Conservation (phyloP, 2,888 invertebrate species). For the Labia minor region DNA sequence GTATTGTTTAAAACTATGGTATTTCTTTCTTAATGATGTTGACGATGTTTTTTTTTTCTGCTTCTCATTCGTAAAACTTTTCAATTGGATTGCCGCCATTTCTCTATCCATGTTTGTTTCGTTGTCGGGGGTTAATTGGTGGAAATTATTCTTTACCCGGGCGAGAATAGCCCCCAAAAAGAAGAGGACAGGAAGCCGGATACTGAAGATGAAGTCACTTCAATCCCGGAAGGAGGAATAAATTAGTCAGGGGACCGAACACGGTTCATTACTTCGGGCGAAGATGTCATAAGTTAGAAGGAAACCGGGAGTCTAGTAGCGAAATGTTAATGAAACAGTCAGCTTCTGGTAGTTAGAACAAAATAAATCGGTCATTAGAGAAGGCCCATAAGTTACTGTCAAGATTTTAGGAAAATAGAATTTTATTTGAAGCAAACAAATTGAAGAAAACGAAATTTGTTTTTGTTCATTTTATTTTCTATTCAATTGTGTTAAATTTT, state of each 20-base stretch:
- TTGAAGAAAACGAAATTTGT: no score
- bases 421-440: no score
- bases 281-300: not conserved
- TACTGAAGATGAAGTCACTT: not conserved
- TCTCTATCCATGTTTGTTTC: not conserved
- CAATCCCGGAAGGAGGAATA: conserved; percentile 13
- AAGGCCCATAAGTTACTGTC: no score
- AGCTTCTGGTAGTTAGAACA: not conserved
- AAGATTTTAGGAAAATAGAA: no score
- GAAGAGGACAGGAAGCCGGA: not conserved
- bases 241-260: conserved; percentile 4
- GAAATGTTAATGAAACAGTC: conserved; percentile 1
- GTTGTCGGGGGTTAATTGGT: not conserved
- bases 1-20: no score
- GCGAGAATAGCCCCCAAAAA: not conserved
- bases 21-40: no score
- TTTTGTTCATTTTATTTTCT: no score
- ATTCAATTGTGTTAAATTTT: no score
- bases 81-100: no score
- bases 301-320: not conserved
- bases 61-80: no score
- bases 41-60: no score
- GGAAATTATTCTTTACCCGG: conserved; percentile 1
- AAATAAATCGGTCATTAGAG: no score
- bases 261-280: not conserved